phyloP scores from a whole-genome alignment of 2,113 vertebrate genomes.

The Channa argus region DNA sequence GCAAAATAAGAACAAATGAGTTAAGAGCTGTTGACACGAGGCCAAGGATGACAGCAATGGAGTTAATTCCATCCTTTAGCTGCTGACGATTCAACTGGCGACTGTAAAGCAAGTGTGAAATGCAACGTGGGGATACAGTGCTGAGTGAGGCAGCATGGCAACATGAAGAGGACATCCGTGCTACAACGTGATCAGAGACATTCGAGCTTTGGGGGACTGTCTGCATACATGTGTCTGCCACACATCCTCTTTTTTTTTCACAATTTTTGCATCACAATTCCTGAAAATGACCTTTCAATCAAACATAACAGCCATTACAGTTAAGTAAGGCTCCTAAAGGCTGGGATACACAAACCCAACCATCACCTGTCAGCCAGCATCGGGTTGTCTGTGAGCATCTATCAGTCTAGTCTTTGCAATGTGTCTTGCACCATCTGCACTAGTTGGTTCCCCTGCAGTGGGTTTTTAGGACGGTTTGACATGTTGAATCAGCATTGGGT shows the following conservation, averaged over 20 bases:
- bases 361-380: no score
- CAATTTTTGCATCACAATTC: background rate
- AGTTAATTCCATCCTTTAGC: constrained; percentile 75
- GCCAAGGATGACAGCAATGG: constrained; percentile 56
- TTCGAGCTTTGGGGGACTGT: constrained; percentile 15
- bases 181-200: constrained; percentile 26
- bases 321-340: no score
- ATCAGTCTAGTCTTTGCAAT: no score
- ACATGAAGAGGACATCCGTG: constrained; percentile 42
- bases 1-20: constrained; percentile 65
- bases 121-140: constrained; percentile 54
- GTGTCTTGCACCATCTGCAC: no score
- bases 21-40: constrained; percentile 54
- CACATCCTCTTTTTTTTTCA: background rate
- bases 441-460: no score
- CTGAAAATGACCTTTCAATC: background rate
- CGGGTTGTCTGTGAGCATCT: no score
- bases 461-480: no score
- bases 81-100: constrained; percentile 69
- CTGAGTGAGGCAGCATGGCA: constrained; percentile 32
- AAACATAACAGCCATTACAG: background rate
- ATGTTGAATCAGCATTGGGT: no score
- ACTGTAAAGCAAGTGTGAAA: constrained; percentile 78
- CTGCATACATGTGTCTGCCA: constrained; percentile 8
- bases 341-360: no score